Percentiles rank a stretch among this genome's conserved stretches.
Evolutionary conservation across 2,113 vertebrate species (phyloP).

Genomic region (Elachura formosa): DNA sequence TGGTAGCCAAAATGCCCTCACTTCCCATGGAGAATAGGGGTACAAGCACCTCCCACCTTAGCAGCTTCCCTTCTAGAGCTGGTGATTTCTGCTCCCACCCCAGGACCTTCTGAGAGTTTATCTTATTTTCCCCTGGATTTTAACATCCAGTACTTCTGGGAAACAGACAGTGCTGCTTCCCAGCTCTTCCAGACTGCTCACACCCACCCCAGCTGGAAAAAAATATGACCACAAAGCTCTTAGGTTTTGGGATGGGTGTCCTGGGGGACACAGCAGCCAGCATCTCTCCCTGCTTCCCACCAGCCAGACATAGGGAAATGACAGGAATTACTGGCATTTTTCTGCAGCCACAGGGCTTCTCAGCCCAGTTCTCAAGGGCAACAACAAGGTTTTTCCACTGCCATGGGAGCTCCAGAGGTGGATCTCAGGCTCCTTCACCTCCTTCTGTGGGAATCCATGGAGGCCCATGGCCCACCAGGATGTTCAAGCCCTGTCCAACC

Average conservation of each 20-base stretch:
- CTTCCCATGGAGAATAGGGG: neutral
- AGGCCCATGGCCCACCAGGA: neutral
- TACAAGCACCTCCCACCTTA: neutral
- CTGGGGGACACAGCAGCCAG: neutral
- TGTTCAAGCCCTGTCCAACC: neutral
- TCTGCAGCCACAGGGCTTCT: neutral
- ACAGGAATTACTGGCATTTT: constrained; percentile 2
- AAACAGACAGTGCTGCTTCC: neutral
- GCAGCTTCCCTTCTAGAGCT: neutral
- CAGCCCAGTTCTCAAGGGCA: neutral
- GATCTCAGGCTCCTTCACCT: fast-evolving
- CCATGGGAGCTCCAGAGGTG: fast-evolving
- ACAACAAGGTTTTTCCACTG: neutral
- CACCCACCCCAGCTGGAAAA: neutral
- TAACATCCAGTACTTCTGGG: neutral
- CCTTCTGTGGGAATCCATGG: fast-evolving
- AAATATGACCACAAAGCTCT: fast-evolving
- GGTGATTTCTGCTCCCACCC: neutral
- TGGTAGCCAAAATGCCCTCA: neutral
- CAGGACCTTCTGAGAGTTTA: fast-evolving
- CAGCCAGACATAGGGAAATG: neutral
- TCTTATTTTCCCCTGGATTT: neutral
- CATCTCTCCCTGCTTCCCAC: neutral
- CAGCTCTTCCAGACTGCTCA: neutral
- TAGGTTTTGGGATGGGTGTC: neutral